Percentiles rank a stretch among this genome's conserved stretches.
These are phyloP conservation scores for Mesocentrotus franciscanus DNA, from an alignment of 53 echinoderm and acorn worm genomes.

Conservation along the genomic window DNA sequence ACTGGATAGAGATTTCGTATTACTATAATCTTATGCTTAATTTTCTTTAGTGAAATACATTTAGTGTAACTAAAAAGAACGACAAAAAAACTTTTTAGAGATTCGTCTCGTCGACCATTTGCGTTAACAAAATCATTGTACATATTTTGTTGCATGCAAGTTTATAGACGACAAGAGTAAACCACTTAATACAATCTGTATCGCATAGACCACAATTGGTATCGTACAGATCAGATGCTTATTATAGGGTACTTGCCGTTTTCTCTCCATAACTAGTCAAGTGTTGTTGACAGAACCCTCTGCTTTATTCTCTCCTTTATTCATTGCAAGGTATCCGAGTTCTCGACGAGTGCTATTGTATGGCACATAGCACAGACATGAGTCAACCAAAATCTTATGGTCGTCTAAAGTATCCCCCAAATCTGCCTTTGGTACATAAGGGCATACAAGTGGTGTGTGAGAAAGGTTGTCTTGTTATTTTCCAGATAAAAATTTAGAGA, in stretches of 20 bases:
- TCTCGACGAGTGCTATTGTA: conserved; percentile 9
- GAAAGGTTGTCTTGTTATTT: not conserved
- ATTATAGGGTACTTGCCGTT: conserved; percentile 11
- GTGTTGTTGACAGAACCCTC: conserved; percentile 39
- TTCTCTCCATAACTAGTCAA: conserved; percentile 35
- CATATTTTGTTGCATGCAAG: not conserved
- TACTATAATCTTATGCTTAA: too few species aligned
- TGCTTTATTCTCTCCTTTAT: conserved; percentile 3
- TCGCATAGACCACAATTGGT: not conserved
- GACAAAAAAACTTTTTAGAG: too few species aligned
- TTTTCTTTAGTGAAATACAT: too few species aligned
- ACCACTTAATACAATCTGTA: not conserved
- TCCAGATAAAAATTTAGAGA: too few species aligned
- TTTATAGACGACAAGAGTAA: not conserved
- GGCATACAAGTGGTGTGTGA: not conserved
- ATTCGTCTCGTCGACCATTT: too few species aligned
- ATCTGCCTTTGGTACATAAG: not conserved
- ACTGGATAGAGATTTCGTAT: too few species aligned
- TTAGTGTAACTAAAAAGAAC: too few species aligned
- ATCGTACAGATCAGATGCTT: conserved; percentile 4
- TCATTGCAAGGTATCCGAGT: not conserved
- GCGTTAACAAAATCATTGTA: too few species aligned
- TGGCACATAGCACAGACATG: conserved; percentile 9
- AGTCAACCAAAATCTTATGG: not conserved
- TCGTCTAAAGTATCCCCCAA: not conserved